phyloP scores from a whole-genome alignment of 2,113 vertebrate species.

The Sterna hirundo region DNA sequence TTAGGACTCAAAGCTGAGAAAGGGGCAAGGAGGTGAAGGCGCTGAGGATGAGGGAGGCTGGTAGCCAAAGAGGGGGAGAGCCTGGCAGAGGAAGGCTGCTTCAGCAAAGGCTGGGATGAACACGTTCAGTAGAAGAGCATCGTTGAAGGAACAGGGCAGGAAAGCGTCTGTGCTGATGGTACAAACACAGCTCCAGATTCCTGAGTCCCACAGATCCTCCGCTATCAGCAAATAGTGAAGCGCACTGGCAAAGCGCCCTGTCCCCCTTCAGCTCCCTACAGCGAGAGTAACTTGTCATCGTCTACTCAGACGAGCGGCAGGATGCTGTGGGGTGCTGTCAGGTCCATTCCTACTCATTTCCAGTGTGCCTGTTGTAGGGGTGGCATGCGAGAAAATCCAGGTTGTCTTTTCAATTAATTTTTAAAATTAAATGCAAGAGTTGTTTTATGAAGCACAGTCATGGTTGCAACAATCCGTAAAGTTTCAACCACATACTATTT shows the following conservation, averaged over 20 bases:
- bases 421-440: background rate
- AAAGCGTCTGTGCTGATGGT: background rate
- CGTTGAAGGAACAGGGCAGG: background rate
- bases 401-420: background rate
- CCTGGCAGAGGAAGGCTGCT: background rate
- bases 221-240: background rate
- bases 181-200: background rate
- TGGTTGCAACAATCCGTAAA: background rate
- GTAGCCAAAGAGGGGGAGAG: background rate
- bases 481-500: background rate
- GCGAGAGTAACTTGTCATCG: rapidly evolving
- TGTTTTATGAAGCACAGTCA: background rate
- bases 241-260: background rate
- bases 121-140: rapidly evolving
- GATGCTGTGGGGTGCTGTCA: background rate
- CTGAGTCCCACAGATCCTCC: background rate
- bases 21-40: background rate
- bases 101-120: background rate
- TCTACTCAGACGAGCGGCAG: background rate
- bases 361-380: background rate
- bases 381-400: background rate
- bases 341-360: background rate
- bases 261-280: background rate
- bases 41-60: background rate
- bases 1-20: background rate